Conservation (phyloP, 2,797 vertebrate genomes). For the Crossoptilon crossoptilon region DNA sequence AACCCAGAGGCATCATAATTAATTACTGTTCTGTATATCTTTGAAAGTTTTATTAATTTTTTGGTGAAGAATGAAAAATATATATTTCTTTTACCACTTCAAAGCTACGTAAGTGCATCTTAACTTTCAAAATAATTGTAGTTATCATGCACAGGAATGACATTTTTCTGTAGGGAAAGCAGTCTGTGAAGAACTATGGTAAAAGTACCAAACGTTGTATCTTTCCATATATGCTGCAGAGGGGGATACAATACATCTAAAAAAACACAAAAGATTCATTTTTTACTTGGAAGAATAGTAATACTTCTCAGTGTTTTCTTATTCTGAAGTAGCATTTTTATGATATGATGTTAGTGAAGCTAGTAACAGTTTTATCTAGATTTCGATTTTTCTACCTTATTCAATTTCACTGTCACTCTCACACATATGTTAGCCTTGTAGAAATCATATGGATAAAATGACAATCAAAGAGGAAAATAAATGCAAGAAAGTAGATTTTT, state of each 20-base stretch:
- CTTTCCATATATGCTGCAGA: fast-evolving
- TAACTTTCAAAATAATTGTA: constrained; percentile 31
- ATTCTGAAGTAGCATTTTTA: background rate
- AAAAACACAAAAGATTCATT: background rate
- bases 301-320: background rate
- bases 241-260: background rate
- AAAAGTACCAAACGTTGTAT: background rate
- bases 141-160: background rate
- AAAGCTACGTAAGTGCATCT: constrained; percentile 18
- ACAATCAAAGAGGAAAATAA: background rate
- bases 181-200: background rate
- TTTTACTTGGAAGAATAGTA: background rate
- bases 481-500: background rate
- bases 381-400: background rate
- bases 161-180: background rate
- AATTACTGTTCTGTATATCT: constrained; percentile 26
- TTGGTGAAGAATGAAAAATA: constrained; percentile 37
- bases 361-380: background rate
- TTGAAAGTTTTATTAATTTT: constrained; percentile 48
- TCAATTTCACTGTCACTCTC: background rate
- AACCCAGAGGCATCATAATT: constrained; percentile 55
- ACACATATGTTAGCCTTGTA: background rate
- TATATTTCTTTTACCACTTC: constrained; percentile 15
- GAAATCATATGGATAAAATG: background rate
- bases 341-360: background rate